These are phyloP conservation scores for Diaperis boleti DNA, from an alignment of 2,888 invertebrate species.

Conservation along the genomic window DNA sequence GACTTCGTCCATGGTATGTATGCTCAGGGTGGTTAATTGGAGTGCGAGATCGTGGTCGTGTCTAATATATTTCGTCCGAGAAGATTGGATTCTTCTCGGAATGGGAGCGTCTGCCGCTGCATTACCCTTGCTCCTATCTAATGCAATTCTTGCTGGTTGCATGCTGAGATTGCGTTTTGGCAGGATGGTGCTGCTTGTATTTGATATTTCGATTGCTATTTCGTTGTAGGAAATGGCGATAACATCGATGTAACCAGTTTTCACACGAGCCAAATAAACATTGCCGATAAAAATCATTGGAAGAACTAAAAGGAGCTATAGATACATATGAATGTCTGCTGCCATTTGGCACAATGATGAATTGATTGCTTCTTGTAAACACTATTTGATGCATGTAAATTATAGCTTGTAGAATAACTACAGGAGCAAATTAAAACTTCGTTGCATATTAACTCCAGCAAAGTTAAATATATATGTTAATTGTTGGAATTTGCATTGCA, in stretches of 20 bases:
- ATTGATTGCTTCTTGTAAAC: no score
- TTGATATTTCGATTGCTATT: constrained; percentile 18
- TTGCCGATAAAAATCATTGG: constrained; percentile 10
- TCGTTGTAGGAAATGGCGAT: constrained; percentile 6
- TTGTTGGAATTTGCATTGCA: no score
- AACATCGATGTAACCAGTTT: constrained; percentile 12
- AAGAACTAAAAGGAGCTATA: background rate
- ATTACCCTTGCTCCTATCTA: constrained; percentile 6
- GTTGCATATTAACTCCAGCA: no score
- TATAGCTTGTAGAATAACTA: no score
- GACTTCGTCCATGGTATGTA: constrained; percentile 3
- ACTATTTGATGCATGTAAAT: no score
- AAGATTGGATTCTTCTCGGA: constrained; percentile 40
- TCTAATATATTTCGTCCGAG: constrained; percentile 16
- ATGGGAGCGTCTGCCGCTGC: constrained; percentile 34
- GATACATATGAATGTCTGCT: no score
- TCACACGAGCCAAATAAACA: constrained; percentile 19
- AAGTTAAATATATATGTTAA: no score
- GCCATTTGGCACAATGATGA: no score
- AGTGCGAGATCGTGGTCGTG: constrained; percentile 28
- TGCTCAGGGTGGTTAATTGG: constrained; percentile 37
- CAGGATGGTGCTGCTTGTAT: constrained; percentile 15
- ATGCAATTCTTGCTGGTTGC: constrained; percentile 9
- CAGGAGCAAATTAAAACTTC: no score
- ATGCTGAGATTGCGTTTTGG: constrained; percentile 24